Conservation (phyloP, 2,113 vertebrate species). For the Anhinga rufa region DNA sequence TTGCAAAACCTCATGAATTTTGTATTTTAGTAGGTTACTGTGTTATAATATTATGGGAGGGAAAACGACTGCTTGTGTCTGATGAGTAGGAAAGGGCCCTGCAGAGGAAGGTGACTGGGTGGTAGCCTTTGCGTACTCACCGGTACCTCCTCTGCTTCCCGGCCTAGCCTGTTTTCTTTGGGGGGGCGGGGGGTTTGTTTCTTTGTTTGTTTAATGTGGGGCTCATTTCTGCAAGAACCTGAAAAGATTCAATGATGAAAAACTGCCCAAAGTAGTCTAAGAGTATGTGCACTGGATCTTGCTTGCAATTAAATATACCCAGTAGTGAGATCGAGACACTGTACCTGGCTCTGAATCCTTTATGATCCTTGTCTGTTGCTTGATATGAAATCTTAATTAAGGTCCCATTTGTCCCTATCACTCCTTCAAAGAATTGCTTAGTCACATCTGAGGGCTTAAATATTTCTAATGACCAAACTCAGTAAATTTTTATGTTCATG, state of each 20-base stretch:
- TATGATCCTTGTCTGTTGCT: neutral
- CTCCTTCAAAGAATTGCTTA: neutral
- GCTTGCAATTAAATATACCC: neutral
- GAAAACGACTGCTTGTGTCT: neutral
- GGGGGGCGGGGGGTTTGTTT: neutral
- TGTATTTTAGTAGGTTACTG: neutral
- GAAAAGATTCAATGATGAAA: neutral
- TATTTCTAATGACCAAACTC: neutral
- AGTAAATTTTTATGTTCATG: neutral
- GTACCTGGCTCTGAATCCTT: neutral
- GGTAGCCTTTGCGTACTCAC: neutral
- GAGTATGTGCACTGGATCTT: neutral
- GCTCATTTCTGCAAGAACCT: neutral
- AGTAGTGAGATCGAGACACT: neutral
- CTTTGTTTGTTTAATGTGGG: neutral
- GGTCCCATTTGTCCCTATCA: neutral
- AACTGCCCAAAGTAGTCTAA: neutral
- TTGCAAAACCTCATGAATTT: neutral
- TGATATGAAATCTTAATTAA: neutral
- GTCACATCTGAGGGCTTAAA: neutral
- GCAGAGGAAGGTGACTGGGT: neutral
- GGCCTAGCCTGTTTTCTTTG: neutral
- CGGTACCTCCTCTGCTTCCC: neutral
- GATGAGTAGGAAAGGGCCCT: neutral
- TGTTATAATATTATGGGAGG: neutral